Percentiles rank a stretch among this genome's conserved stretches.
Evolutionary conservation across 2,888 invertebrate species (phyloP).

Genomic region (Tubulanus polymorphus): DNA sequence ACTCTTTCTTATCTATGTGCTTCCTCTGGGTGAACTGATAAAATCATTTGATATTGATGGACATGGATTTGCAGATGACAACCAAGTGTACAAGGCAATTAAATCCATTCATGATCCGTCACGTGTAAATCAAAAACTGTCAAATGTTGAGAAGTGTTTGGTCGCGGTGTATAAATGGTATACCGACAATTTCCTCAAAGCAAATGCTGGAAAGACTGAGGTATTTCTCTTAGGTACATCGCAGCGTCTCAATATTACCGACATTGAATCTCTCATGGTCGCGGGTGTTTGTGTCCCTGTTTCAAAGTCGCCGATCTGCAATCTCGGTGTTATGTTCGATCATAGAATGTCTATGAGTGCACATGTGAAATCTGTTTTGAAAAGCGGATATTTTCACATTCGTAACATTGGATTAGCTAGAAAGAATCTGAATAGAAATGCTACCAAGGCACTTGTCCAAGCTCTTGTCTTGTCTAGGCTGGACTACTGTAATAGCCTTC

Average conservation of each 20-base stretch:
- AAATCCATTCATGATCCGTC: neutral
- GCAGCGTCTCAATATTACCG: no score
- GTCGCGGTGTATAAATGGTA: neutral
- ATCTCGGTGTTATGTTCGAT: conserved; percentile 13
- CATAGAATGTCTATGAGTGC: conserved; percentile 7
- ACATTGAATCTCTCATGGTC: neutral
- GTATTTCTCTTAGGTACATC: neutral
- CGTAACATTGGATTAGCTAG: neutral
- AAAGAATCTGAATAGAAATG: neutral
- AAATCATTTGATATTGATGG: conserved; percentile 12
- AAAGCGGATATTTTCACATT: conserved; percentile 10
- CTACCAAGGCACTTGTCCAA: neutral
- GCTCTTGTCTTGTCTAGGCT: neutral
- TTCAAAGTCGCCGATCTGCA: neutral
- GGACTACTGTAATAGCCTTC: neutral
- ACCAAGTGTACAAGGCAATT: conserved; percentile 9
- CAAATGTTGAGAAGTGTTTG: conserved; percentile 1
- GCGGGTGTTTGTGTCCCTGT: neutral
- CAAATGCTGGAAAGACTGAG: neutral
- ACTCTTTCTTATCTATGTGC: conserved; percentile 11
- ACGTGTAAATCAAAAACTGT: neutral
- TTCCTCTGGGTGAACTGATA: conserved; percentile 17
- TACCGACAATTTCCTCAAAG: neutral
- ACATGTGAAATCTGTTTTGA: conserved; percentile 9
- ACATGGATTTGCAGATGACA: conserved; percentile 19